Evolutionary conservation across 1,140 invertebrate genomes (phyloP), one percentile per base, ranked within the genome.

Genomic region (Meloidogyne chitwoodi): DNA sequence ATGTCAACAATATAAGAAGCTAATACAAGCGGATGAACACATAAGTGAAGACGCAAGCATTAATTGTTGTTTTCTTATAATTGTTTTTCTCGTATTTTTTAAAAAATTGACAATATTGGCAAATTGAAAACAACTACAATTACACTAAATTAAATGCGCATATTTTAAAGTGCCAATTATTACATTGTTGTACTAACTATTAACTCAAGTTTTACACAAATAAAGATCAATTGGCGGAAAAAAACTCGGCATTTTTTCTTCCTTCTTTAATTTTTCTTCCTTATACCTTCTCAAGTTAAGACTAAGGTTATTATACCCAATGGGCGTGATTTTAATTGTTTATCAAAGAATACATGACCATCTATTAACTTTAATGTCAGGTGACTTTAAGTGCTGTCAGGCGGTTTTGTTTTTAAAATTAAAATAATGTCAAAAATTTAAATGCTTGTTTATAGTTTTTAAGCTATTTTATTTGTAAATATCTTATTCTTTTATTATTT

Each of bases 171-270:
- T 56, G 48, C 48, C 48, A 56, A 56, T 56, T 56, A 56, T 56
- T 56, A n/a, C n/a, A 56, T 41, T 41, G 12, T 56, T 56, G 48
- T 56, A 56, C 48, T 56, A 19, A 22, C 19, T 56, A 56, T 5
- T 56, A 56, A 48, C 29, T 14, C 41, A 44, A 48, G 16, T 48
- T 22, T 70, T 70, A 19, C 41, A 70, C 10, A 70, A 48, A 44
- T 48, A 44, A 44, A 61, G 68, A 26, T 48, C 31, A 70, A 70
- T 19, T 70, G 44, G 68, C 38, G 68, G 27, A 70, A 70, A 22
- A 70, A 70, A 70, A 48, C 41, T 56, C 26, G 6, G 22, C 31
- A 70, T 12, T 44, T 70, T 27, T 48, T 61, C 38, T n/a, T 44
- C 24, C 24, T 70, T 26, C 31, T 38, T 10, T 38, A 38, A 38